A percentile compares a stretch with the other conserved stretches of the same genome.
phyloP scores from a whole-genome alignment of 2,113 vertebrate genomes.

The Chloebia gouldiae region DNA sequence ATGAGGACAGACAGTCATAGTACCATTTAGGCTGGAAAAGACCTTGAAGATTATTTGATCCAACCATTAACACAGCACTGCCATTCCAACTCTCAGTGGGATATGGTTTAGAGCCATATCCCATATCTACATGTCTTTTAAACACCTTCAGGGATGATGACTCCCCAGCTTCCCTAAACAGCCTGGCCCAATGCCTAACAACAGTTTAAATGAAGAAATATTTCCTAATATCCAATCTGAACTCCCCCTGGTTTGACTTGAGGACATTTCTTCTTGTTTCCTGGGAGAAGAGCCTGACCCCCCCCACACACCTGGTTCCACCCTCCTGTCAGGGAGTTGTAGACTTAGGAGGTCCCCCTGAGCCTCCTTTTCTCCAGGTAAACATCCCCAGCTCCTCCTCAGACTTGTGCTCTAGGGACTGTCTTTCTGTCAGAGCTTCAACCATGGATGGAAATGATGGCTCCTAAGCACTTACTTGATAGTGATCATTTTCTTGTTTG shows the following conservation, averaged over 20 bases:
- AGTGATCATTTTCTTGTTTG: conserved; percentile 93
- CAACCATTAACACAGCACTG: background rate
- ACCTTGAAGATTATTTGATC: background rate
- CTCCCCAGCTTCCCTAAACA: background rate
- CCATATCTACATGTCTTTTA: background rate
- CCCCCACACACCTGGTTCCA: background rate
- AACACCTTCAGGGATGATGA: background rate
- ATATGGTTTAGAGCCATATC: no score
- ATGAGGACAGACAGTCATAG: background rate
- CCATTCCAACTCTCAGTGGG: background rate
- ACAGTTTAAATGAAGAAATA: background rate
- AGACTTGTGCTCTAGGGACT: background rate
- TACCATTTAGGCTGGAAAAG: background rate
- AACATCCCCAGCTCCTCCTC: background rate
- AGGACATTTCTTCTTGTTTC: background rate
- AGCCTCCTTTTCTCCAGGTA: background rate
- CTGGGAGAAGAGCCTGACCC: background rate
- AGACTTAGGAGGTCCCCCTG: background rate
- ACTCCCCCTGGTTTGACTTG: background rate
- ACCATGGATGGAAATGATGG: background rate
- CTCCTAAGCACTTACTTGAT: conserved; percentile 78
- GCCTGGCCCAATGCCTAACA: background rate
- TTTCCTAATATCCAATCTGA: background rate
- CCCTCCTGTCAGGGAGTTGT: background rate
- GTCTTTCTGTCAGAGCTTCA: background rate